Conservation (phyloP, 2,113 vertebrate species). For the Stercorarius parasiticus region DNA sequence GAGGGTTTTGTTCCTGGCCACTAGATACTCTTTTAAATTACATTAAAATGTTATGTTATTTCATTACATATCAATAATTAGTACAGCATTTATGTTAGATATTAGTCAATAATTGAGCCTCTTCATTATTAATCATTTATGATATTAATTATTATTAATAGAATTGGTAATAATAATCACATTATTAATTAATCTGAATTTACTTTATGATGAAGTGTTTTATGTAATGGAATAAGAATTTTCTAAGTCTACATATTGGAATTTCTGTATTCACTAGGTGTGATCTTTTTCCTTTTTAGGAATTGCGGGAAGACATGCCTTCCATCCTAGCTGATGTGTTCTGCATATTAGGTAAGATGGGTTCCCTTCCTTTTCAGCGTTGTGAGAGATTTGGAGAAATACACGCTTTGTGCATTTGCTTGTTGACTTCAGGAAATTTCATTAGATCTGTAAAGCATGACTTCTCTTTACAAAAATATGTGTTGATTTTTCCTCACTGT, state of each 20-base stretch:
- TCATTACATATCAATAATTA: background rate
- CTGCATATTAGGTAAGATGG: conserved; percentile 88
- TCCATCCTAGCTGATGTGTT: conserved; percentile 99
- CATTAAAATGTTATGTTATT: background rate
- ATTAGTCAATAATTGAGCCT: background rate
- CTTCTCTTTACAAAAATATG: background rate
- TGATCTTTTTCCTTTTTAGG: conserved; percentile 74
- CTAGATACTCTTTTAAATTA: background rate
- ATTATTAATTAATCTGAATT: background rate
- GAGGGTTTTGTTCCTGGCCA: background rate
- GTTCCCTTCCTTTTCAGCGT: background rate
- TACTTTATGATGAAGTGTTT: background rate
- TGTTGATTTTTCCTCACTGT: background rate
- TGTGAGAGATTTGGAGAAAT: background rate
- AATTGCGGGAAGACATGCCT: conserved; percentile 92
- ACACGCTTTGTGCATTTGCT: background rate
- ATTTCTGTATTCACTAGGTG: background rate
- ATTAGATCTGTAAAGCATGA: background rate
- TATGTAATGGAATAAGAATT: background rate
- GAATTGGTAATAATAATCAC: background rate
- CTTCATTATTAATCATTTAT: background rate
- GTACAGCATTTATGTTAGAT: background rate
- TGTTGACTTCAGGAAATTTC: background rate
- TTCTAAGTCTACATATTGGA: background rate
- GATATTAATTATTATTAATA: background rate